Base-by-base conservation (phyloP, 2,113 vertebrate genomes). In the Pogona vitticeps region DNA sequence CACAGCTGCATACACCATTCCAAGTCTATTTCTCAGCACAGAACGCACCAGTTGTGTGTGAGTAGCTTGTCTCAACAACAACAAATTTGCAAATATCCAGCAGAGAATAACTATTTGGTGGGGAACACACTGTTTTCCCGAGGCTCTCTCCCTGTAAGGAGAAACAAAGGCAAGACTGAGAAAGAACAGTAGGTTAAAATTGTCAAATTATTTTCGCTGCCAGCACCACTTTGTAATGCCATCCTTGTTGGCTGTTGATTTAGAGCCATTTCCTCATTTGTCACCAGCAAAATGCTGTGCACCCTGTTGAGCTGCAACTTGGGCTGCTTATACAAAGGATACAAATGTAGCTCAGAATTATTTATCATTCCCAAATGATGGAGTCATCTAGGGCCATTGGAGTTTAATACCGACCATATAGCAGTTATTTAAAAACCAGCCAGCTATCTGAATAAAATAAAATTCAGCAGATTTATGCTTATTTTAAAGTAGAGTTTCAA, bases 301-400 rank as follows among this genome's bases (percentile, higher is more conserved):
- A 40, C 18, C 10, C n/a, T 0, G 0, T 6, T 81, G 58, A 59
- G 83, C 52, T 15, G 52, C 40, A 46, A 31, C 63, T 81, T 67
- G 65, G 42, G 40, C 61, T 81, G 42, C 67, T 71, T 42, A 82
- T 18, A 65, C 33, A 58, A n/a, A 33, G 20, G 58, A 76, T 2
- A 56, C 38, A 83, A 73, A 83, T 15, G 42, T 42, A 67, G 31
- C 61, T 58, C 26, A 65, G 10, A 0, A 56, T 1, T 10, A 73
- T 46, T 88, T 85, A 15, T 76, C 77, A 80, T 33, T 67, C n/a
- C 42, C 18, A 82, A 82, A 63, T 46, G 23, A 40, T 73, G 21
- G 40, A 13, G 38, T 59, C 1, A 70, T 42, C 80, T 63, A 33
- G n/a, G 73, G 31, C 31, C 36, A 68, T 59, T 76, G 33, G 78